A percentile compares a stretch with the other conserved stretches of the same genome.
Conservation (phyloP, 2,113 vertebrate genomes). For the Dipodomys ordii region DNA sequence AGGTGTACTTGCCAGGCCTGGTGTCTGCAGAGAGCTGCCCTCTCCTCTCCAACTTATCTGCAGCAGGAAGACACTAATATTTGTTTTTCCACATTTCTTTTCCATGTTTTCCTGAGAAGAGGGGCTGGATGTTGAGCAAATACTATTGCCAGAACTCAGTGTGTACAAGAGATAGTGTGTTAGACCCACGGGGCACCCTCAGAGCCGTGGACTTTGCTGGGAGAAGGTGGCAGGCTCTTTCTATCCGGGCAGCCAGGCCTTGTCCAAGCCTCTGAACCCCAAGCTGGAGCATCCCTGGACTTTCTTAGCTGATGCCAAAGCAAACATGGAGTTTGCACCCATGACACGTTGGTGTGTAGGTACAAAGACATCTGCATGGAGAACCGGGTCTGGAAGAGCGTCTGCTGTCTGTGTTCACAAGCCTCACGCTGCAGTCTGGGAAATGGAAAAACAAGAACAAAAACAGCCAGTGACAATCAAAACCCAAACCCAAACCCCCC, state of each 20-base stretch:
- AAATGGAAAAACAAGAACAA: too few species aligned
- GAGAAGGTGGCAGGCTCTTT: conserved; percentile 49
- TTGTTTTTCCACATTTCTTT: conserved; percentile 44
- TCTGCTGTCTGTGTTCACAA: neutral
- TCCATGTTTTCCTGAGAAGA: conserved; percentile 25
- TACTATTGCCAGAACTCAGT: conserved; percentile 13
- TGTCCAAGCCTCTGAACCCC: neutral
- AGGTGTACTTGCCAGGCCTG: neutral
- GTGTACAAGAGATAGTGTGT: conserved; percentile 1
- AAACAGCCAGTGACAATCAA: too few species aligned
- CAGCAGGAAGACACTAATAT: neutral
- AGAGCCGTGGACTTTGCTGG: neutral
- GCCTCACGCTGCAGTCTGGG: neutral
- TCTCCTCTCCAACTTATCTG: neutral
- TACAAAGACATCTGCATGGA: neutral
- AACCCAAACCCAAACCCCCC: too few species aligned
- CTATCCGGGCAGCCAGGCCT: neutral
- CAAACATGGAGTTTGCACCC: neutral
- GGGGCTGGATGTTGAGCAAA: neutral
- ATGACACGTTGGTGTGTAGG: accelerated
- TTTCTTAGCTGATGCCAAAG: neutral
- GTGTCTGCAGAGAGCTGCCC: accelerated
- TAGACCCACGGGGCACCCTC: neutral
- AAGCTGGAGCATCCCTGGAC: neutral
- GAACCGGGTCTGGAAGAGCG: neutral